Conservation (phyloP, 1,140 invertebrate species). For the Caenorhabditis inopinata region DNA sequence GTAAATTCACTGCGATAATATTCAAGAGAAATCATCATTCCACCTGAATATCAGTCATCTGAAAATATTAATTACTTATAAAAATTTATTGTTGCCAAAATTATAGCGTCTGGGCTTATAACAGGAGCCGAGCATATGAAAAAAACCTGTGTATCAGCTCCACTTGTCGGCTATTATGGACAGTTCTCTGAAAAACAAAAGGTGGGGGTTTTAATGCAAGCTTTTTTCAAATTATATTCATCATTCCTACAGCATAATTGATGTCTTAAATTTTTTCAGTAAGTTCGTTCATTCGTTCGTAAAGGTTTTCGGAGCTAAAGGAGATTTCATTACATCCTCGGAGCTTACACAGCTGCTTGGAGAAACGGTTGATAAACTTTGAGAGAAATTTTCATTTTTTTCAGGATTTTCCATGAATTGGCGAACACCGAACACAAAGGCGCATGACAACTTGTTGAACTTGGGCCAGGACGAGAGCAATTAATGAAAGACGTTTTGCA, state of each 20-base stretch:
- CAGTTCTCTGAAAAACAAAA: constrained; percentile 24
- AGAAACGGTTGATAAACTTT: constrained; percentile 72
- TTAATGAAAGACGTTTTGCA: constrained; percentile 82
- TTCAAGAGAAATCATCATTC: background rate
- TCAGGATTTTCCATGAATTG: constrained; percentile 78
- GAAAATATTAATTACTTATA: background rate
- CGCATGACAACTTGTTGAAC: constrained; percentile 81
- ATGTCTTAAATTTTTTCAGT: too few species aligned
- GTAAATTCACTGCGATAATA: background rate
- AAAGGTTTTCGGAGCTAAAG: constrained; percentile 77
- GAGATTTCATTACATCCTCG: constrained; percentile 95
- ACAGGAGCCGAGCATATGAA: constrained; percentile 92
- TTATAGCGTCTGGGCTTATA: constrained; percentile 80
- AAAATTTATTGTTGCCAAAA: constrained; percentile 68
- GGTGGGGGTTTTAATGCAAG: background rate
- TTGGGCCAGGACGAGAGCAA: constrained; percentile 89
- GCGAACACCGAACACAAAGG: constrained; percentile 74
- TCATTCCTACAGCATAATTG: constrained; percentile 66
- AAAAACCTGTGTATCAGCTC: constrained; percentile 81
- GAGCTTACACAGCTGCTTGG: constrained; percentile 94
- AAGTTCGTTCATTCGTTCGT: background rate
- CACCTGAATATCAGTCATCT: background rate
- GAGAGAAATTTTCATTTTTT: background rate
- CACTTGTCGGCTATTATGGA: constrained; percentile 69
- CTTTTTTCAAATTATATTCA: too few species aligned